A percentile compares a stretch with the other conserved stretches of the same genome.
These are phyloP conservation scores for Neodiprion virginianus DNA, from an alignment of 1,140 invertebrate species.

Conservation along the genomic window DNA sequence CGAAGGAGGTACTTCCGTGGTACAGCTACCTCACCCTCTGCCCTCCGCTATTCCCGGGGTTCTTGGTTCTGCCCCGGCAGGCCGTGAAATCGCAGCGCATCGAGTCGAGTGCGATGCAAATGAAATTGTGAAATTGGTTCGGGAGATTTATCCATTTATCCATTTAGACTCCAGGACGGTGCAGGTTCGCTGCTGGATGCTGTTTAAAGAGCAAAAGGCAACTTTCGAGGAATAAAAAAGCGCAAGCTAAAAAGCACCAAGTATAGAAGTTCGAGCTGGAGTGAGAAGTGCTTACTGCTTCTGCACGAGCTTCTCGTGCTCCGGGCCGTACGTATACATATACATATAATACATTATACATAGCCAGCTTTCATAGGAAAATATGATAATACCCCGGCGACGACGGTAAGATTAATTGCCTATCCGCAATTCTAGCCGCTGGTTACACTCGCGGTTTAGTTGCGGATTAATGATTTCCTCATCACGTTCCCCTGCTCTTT, in stretches of 20 bases:
- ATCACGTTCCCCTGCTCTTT: not conserved
- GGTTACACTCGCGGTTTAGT: constrained; percentile 24
- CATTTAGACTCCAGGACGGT: constrained; percentile 31
- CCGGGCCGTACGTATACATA: not conserved
- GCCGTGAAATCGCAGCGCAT: constrained; percentile 38
- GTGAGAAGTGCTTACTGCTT: constrained; percentile 16
- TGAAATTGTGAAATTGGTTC: constrained; percentile 49
- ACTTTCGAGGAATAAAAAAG: not conserved
- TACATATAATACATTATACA: no score
- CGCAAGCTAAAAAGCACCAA: constrained; percentile 25
- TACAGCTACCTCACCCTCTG: not conserved
- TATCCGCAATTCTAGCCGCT: constrained; percentile 19
- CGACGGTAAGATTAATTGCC: constrained; percentile 29
- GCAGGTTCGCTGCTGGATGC: not conserved
- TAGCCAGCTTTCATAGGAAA: constrained; percentile 8
- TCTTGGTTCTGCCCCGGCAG: constrained; percentile 15
- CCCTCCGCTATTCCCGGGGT: not conserved
- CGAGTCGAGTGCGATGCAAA: constrained; percentile 41
- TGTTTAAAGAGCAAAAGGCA: not conserved
- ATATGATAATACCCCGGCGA: constrained; percentile 28
- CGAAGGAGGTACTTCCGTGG: constrained; percentile 4
- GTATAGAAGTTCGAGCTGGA: not conserved
- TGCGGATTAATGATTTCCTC: constrained; percentile 25
- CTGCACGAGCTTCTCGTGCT: not conserved
- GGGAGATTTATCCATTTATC: constrained; percentile 48